Base-by-base conservation (phyloP, 2,888 invertebrate species). In the Nephrotoma guestfalica region DNA sequence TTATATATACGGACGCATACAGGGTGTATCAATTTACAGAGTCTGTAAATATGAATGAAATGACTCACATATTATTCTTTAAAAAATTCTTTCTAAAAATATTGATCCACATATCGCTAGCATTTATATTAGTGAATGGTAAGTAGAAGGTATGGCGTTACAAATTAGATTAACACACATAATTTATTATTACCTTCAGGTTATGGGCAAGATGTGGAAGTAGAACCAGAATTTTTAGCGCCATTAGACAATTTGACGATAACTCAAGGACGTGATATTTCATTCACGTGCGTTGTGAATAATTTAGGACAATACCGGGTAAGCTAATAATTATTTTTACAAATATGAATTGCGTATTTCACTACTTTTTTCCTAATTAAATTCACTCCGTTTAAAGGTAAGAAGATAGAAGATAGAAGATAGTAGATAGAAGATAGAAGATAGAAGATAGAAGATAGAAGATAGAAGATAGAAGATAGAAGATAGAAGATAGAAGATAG, bases 281-380 rank as follows among this genome's bases (percentile, higher is more conserved):
- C 94, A 90, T 97, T 97, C 92, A 97, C 97, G 86, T 97, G 97
- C 91, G 95, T 97, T 89, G 97, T 97, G 90, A 97, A 97, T 92
- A 96, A 97, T 92, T 94, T 97, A 89, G 96, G 96, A 88, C 93
- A 94, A 90, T 97, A 96, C 92, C 95, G 96, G 94, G 97, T 97
- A 93, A 93, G 92, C 88, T 84, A 1, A 41, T 43, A 43, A 43
- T 6, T 43, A 2, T 43, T 43, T 43, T 43, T 1, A 2, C 2
- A 30, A 30, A 30, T 30, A 1, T 30, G 0, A 30, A 1, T 30
- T 30, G 0, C 30, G 2, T 30, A 30, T 30, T 30, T 2, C 30
- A 2, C 30, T 30, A 30, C 0, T 0, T 0, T 30, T 30, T 30
- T 2, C n/a, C n/a, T n/a, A n/a, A n/a, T n/a, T n/a, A n/a, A n/a